These are phyloP conservation scores for Virgularia gustaviana DNA, from an alignment of 92 coral and sea anemone species.

Conservation along the genomic window DNA sequence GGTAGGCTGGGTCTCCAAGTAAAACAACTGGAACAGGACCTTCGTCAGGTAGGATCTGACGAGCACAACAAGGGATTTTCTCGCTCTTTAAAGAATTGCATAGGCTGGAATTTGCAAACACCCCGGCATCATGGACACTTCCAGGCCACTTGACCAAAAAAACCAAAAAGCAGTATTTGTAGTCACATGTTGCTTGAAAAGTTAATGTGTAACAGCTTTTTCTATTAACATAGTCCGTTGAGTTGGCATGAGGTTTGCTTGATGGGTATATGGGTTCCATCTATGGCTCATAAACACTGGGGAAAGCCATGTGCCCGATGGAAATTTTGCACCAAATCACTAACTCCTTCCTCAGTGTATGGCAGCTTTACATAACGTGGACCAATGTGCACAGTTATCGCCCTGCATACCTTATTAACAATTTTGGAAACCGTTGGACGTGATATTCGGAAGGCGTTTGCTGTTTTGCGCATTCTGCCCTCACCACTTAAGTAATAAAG, in stretches of 20 bases:
- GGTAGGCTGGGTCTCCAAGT: constrained; percentile 59
- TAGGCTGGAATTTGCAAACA: constrained; percentile 50
- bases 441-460: constrained; percentile 48
- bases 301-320: constrained; percentile 14
- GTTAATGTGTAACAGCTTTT: constrained; percentile 44
- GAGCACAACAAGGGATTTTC: constrained; percentile 38
- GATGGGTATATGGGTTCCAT: constrained; percentile 33
- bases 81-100: constrained; percentile 40
- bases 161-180: constrained; percentile 53
- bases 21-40: constrained; percentile 47
- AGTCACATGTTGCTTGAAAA: constrained; percentile 44
- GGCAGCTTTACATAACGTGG: constrained; percentile 39
- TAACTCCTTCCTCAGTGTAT: constrained; percentile 23
- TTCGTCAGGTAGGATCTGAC: constrained; percentile 1
- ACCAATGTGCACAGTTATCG: constrained; percentile 43
- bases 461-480: constrained; percentile 48
- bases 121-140: constrained; percentile 57
- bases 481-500: constrained; percentile 45
- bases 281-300: constrained; percentile 33
- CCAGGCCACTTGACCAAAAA: constrained; percentile 65
- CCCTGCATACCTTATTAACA: constrained; percentile 31
- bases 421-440: constrained; percentile 21
- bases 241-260: constrained; percentile 26
- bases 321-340: constrained; percentile 34
- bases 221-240: constrained; percentile 47